Percentiles rank a stretch among this genome's conserved stretches.
These are phyloP conservation scores for Agelas oroides DNA, from an alignment of 37 sponge, comb jelly and placozoan genomes.

Conservation along the genomic window DNA sequence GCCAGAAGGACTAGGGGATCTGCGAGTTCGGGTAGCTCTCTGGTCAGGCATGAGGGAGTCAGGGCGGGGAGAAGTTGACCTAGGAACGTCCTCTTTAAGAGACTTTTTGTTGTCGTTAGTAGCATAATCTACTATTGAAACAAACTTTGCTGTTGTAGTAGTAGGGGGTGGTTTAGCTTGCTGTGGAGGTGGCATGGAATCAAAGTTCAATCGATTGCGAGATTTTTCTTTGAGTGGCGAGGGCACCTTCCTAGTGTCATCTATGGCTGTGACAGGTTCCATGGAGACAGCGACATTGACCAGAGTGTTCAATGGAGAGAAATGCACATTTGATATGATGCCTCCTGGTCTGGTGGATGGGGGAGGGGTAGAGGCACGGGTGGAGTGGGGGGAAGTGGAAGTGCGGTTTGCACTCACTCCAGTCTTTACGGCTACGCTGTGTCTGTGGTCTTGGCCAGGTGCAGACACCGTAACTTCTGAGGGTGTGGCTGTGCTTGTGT, in stretches of 20 bases:
- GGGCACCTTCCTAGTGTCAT: background rate
- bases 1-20: conserved; percentile 29
- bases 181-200: too few relatives aligned
- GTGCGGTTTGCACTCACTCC: background rate
- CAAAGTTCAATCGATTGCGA: too few relatives aligned
- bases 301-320: background rate
- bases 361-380: too few relatives aligned
- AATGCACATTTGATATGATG: too few relatives aligned
- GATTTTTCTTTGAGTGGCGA: background rate
- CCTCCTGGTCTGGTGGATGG: too few relatives aligned
- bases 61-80: conserved; percentile 26
- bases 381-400: too few relatives aligned
- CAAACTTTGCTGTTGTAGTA: too few relatives aligned
- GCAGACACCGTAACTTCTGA: background rate
- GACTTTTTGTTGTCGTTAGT: too few relatives aligned
- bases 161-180: too few relatives aligned
- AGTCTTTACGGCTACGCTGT: conserved; percentile 35
- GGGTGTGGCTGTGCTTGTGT: background rate
- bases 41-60: background rate
- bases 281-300: conserved; percentile 46
- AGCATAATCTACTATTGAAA: too few relatives aligned
- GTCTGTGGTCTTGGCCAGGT: conserved; percentile 54
- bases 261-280: conserved; percentile 17
- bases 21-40: background rate
- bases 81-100: background rate